These are phyloP conservation scores for Coelopa frigida DNA, from an alignment of 1,140 invertebrate genomes.

Conservation along the genomic window DNA sequence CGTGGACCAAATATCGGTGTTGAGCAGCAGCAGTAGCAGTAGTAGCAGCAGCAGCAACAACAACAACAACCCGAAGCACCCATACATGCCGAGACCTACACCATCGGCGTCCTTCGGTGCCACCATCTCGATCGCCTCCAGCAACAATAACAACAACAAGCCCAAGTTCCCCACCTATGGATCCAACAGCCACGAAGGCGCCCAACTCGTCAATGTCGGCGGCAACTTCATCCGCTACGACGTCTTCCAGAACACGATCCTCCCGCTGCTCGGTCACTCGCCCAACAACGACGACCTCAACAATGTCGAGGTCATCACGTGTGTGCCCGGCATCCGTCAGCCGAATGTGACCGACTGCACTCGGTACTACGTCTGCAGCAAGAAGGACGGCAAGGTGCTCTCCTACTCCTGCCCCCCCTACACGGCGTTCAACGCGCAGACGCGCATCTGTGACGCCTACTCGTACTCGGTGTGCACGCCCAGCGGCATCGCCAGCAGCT, in stretches of 20 bases:
- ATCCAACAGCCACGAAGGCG: no score
- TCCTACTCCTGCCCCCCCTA: slow-evolving; percentile 47
- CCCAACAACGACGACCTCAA: slow-evolving; percentile 18
- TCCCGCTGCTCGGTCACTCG: slow-evolving; percentile 30
- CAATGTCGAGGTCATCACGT: slow-evolving; percentile 45
- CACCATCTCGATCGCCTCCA: slow-evolving; percentile 12
- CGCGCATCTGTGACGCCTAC: slow-evolving; percentile 44
- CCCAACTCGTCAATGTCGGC: slow-evolving; percentile 35
- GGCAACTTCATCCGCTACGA: slow-evolving; percentile 40
- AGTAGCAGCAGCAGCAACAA: slow-evolving; percentile 17
- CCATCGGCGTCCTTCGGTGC: neutral
- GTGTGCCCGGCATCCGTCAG: slow-evolving; percentile 44
- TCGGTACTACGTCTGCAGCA: slow-evolving; percentile 49
- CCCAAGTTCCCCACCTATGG: slow-evolving; percentile 5
- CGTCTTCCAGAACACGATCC: slow-evolving; percentile 36
- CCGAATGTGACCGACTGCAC: slow-evolving; percentile 48
- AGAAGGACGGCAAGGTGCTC: slow-evolving; percentile 41
- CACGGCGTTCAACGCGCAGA: slow-evolving; percentile 47
- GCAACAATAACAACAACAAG: slow-evolving; percentile 7
- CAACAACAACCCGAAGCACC: neutral
- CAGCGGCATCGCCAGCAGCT: slow-evolving; percentile 12
- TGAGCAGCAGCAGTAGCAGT: neutral
- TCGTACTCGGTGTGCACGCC: slow-evolving; percentile 39
- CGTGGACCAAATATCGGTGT: neutral
- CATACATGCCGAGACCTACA: neutral